Evolutionary conservation across 1,140 invertebrate genomes (phyloP).

Genomic region (Phocides pigmalion): DNA sequence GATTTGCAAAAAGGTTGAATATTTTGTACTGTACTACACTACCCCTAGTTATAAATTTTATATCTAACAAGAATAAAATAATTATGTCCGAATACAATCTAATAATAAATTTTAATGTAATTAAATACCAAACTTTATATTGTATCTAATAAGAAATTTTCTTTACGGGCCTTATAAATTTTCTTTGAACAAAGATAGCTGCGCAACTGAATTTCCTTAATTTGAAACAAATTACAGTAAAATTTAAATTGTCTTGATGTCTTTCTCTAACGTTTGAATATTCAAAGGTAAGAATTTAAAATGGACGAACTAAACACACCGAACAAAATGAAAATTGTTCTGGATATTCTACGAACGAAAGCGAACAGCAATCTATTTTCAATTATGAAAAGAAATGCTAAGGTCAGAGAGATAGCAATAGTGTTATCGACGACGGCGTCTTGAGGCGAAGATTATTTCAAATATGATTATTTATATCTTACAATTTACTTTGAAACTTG

Average conservation of each 20-base stretch:
- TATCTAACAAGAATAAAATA: too few species aligned
- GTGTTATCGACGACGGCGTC: background rate
- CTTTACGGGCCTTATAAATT: background rate
- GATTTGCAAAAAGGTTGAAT: too few species aligned
- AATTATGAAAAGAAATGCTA: background rate
- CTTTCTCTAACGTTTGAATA: background rate
- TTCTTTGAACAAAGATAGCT: too few species aligned
- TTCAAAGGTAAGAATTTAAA: slow-evolving; percentile 9
- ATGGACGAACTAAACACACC: background rate
- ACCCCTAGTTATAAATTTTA: too few species aligned
- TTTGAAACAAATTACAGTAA: slow-evolving; percentile 1
- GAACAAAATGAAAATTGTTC: background rate
- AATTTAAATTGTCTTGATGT: slow-evolving; percentile 3
- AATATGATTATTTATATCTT: too few species aligned
- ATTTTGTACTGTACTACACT: too few species aligned
- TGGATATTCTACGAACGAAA: background rate
- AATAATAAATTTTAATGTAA: too few species aligned
- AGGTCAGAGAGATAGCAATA: background rate
- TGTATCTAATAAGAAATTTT: too few species aligned
- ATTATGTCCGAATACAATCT: too few species aligned
- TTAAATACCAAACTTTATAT: too few species aligned
- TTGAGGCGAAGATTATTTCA: background rate
- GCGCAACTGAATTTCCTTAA: background rate
- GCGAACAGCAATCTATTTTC: background rate
- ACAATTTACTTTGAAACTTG: too few species aligned